Evolutionary conservation across 2,888 invertebrate species (phyloP).

Genomic region (Mycalesis mineus): DNA sequence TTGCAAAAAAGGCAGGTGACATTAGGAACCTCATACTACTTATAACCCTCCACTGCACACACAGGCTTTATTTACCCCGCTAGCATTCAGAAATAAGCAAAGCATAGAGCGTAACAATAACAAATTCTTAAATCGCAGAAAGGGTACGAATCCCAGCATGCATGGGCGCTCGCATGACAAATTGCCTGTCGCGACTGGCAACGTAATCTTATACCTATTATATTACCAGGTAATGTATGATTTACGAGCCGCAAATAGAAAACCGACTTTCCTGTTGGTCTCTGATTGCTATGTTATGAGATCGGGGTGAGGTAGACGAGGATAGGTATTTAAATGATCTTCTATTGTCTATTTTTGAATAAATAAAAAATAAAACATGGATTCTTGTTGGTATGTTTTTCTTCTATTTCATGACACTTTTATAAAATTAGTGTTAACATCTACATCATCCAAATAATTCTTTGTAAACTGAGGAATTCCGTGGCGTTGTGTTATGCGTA

Average conservation of each 20-base stretch:
- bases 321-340: neutral
- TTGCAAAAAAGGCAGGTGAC: neutral
- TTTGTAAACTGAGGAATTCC: too few relatives aligned
- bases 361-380: too few relatives aligned
- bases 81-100: conserved; percentile 27
- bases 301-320: neutral
- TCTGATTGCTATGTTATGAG: conserved; percentile 1
- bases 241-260: conserved; percentile 66
- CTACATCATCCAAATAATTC: too few relatives aligned
- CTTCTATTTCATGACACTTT: too few relatives aligned
- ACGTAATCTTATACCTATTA: conserved; percentile 37
- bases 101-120: conserved; percentile 57
- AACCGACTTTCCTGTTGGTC: conserved; percentile 31
- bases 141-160: conserved; percentile 57
- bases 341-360: neutral
- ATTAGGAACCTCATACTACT: neutral
- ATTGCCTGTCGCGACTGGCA: conserved; percentile 66
- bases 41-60: conserved; percentile 1
- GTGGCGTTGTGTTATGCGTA: too few relatives aligned
- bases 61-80: conserved; percentile 13
- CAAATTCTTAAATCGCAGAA: conserved; percentile 56
- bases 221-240: conserved; percentile 67
- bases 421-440: too few relatives aligned
- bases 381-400: too few relatives aligned
- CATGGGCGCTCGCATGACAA: conserved; percentile 67